phyloP scores from a whole-genome alignment of 2,797 vertebrate genomes.

The Hirundo rustica region DNA sequence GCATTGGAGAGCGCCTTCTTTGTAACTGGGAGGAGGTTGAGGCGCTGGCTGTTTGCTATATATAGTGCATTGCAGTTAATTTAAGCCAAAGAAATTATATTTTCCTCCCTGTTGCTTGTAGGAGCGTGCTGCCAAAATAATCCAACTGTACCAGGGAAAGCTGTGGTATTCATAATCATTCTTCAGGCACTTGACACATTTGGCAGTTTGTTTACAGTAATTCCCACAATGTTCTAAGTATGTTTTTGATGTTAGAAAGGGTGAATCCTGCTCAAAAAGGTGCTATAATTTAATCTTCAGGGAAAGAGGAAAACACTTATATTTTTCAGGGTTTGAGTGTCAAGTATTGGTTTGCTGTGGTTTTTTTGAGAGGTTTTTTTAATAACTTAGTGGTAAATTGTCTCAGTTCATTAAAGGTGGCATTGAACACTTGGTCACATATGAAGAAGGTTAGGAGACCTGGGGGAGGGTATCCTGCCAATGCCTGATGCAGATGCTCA shows the following conservation, averaged over 20 bases:
- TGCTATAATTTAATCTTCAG: neutral
- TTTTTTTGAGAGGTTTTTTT: neutral
- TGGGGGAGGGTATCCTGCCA: neutral
- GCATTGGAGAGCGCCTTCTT: neutral
- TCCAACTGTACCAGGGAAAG: neutral
- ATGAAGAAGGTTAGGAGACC: neutral
- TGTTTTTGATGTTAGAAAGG: neutral
- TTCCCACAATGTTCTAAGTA: neutral
- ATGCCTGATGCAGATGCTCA: neutral
- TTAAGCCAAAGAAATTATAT: neutral
- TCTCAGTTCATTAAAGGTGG: neutral
- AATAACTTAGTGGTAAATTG: neutral
- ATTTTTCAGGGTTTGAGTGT: neutral
- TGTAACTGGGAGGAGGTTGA: neutral
- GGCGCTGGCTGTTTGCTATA: fast-evolving
- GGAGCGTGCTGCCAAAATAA: neutral
- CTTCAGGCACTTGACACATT: neutral
- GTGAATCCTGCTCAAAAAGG: neutral
- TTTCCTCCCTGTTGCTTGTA: neutral
- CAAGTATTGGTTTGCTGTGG: neutral
- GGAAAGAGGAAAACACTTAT: neutral
- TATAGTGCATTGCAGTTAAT: neutral
- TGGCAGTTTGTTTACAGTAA: neutral
- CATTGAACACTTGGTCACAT: neutral
- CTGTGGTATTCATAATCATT: neutral